phyloP scores from a whole-genome alignment of 2,888 invertebrate species.

The Branchipolynoe longqiensis region DNA sequence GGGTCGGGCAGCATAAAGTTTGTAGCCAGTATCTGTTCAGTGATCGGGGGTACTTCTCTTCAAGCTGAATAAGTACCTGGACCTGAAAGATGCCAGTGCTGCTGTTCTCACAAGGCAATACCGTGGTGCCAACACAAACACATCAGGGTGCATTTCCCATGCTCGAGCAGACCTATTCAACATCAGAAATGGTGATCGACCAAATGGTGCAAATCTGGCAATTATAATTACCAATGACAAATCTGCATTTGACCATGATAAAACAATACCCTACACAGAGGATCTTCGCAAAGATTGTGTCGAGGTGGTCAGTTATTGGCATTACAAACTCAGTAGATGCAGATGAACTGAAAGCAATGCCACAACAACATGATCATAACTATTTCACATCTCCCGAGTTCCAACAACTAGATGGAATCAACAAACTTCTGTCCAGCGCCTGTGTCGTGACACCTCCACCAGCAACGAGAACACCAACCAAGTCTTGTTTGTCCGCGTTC shows the following conservation, averaged over 20 bases:
- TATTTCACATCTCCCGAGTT: constrained; percentile 32
- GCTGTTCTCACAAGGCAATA: neutral
- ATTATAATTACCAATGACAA: constrained; percentile 39
- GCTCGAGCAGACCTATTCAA: constrained; percentile 18
- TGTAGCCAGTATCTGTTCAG: constrained; percentile 28
- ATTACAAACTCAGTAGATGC: constrained; percentile 26
- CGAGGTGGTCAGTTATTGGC: constrained; percentile 7
- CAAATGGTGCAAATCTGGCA: constrained; percentile 17
- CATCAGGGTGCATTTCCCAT: constrained; percentile 5
- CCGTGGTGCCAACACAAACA: constrained; percentile 39
- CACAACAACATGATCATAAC: neutral
- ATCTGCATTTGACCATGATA: constrained; percentile 21
- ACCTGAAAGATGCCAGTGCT: neutral
- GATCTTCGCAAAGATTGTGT: constrained; percentile 19
- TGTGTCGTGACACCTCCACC: constrained; percentile 3
- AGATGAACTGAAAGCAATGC: constrained; percentile 2
- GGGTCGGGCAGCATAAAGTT: neutral
- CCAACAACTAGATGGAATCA: constrained; percentile 11
- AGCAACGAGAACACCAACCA: neutral
- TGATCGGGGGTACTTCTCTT: constrained; percentile 21
- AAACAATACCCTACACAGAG: constrained; percentile 3
- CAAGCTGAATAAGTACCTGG: constrained; percentile 4
- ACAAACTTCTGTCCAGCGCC: neutral
- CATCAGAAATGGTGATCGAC: constrained; percentile 21
- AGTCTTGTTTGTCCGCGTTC: neutral